Evolutionary conservation across 2,797 vertebrate species (phyloP).

Genomic region (Peromyscus eremicus): DNA sequence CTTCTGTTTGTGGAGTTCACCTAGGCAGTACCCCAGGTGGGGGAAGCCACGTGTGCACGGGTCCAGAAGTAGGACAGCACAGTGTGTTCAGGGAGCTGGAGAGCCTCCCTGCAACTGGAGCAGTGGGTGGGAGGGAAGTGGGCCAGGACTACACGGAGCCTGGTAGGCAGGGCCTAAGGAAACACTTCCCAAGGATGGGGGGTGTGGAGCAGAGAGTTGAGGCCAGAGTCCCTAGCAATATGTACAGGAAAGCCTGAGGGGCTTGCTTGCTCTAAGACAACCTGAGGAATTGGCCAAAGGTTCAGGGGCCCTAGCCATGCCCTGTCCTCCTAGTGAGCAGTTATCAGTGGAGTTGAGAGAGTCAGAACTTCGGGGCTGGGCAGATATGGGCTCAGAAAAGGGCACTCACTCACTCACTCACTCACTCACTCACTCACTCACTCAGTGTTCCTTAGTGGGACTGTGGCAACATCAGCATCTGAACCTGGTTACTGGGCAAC

Average conservation of each 20-base stretch:
- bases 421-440: no score
- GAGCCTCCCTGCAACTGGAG: constrained; percentile 47
- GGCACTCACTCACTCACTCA: no score
- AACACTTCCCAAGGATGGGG: not conserved
- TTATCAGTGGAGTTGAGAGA: not conserved
- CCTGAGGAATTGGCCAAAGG: not conserved
- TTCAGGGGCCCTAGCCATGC: not conserved
- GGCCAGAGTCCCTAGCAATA: not conserved
- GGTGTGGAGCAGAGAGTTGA: not conserved
- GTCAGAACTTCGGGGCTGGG: not conserved
- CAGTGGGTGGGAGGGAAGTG: constrained; percentile 26
- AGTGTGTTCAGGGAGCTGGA: not conserved
- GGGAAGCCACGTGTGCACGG: not conserved
- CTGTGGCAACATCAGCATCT: not conserved
- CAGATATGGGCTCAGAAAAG: not conserved
- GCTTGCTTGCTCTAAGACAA: not conserved
- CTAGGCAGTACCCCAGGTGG: not conserved
- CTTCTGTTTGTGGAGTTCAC: not conserved
- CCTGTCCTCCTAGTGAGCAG: not conserved
- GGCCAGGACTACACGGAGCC: not conserved
- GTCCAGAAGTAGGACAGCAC: constrained; percentile 60
- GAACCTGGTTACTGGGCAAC: not conserved
- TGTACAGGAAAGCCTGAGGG: not conserved
- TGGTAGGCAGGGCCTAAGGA: not conserved
- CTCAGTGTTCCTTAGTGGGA: not conserved